Percentiles rank a stretch among this genome's conserved stretches.
Conservation (phyloP, 2,888 invertebrate species). For the Phortica magna region DNA sequence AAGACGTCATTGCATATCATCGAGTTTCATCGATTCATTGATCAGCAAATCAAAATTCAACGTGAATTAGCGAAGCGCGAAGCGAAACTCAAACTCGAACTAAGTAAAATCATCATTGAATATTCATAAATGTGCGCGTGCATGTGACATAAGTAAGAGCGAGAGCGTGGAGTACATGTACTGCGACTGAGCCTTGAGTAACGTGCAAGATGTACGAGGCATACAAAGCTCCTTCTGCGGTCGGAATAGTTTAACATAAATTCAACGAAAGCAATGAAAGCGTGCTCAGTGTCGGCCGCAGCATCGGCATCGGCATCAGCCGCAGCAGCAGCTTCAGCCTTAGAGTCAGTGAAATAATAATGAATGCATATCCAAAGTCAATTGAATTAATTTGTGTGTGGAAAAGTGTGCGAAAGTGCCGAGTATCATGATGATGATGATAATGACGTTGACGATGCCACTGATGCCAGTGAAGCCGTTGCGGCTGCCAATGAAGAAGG, state of each 20-base stretch:
- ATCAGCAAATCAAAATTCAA: constrained; percentile 9
- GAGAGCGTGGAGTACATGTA: no score
- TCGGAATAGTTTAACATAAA: constrained; percentile 23
- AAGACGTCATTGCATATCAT: neutral
- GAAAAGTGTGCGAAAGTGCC: neutral
- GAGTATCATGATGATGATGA: neutral
- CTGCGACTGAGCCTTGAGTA: no score
- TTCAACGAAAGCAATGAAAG: neutral
- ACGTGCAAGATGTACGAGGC: no score
- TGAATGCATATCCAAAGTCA: constrained; percentile 16
- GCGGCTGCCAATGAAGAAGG: neutral
- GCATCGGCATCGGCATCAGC: neutral
- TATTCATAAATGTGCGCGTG: neutral
- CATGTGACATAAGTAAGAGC: no score
- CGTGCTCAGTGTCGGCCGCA: neutral
- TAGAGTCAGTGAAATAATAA: neutral
- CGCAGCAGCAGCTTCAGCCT: neutral
- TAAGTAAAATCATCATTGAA: neutral
- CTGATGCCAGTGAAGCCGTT: neutral
- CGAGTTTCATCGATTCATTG: neutral
- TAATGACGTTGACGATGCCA: neutral
- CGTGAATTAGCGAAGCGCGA: constrained; percentile 11
- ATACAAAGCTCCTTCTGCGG: neutral
- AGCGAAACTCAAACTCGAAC: constrained; percentile 1
- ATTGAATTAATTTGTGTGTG: constrained; percentile 22